Base-by-base conservation (phyloP, 2,888 invertebrate genomes). In the Trissoscelio sp. region DNA sequence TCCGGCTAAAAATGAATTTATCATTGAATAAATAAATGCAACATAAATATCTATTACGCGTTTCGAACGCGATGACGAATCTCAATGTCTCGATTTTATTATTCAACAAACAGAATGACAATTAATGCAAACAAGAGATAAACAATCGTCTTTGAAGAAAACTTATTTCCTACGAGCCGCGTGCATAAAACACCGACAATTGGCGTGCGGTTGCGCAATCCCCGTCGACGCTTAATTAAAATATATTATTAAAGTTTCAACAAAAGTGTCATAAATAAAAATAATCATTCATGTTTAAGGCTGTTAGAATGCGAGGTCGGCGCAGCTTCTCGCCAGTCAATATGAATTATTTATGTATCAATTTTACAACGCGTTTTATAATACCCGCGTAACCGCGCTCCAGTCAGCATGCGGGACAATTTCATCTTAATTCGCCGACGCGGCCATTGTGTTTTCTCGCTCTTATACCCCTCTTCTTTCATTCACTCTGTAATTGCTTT, bases 61-160 rank as follows among this genome's bases (percentile, higher is more conserved):
- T 24, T 70, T 55, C 60, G 57, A 57, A 37, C 60, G 70, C 60
- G 81, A 78, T 73, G 81, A 81, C 73, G 62, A 77, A 53, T 78
- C 78, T 69, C 73, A 73, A 77, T 81, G 72, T 66, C 81, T 81
- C 69, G 75, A 70, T 72, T 75, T 81, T 70, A 81, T 77, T 81
- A 81, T 81, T 81, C 75, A 75, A 66, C 74, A 75, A 81, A 77
- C 66, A 72, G 75, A 64, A 75, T 67, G 73, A 79, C 73, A 79
- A 79, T 73, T 79, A 74, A 74, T 79, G 73, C 60, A 79, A 73
- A 79, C 73, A 73, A 39, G 46, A 79, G 79, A 80, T 75, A 75
- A 74, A 74, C 70, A 74, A 75, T 75, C 74, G 69, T 55, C 64
- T 79, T 73, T 67, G 44, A 74, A 79, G 75, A 75, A 72, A 73